Percentiles rank a stretch among this genome's conserved stretches.
These are phyloP conservation scores for Galerucella calmariensis DNA, from an alignment of 2,888 invertebrate species.

Conservation along the genomic window DNA sequence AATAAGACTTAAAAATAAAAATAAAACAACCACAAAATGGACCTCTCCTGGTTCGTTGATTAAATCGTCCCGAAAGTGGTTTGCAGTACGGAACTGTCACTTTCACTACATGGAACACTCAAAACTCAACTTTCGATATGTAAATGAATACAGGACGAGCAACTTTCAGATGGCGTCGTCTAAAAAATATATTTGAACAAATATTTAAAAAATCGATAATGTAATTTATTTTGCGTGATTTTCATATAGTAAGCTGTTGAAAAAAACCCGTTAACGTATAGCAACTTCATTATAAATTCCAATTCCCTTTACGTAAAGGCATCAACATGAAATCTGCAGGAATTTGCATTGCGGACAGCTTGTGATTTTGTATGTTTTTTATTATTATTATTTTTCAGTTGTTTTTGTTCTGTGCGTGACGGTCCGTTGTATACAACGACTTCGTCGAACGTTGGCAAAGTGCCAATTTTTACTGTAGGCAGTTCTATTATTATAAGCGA, in stretches of 20 bases:
- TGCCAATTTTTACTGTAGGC: constrained; percentile 36
- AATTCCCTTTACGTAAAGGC: constrained; percentile 24
- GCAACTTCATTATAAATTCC: constrained; percentile 18
- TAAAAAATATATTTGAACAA: too few relatives aligned
- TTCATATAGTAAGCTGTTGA: not conserved
- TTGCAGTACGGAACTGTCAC: too few relatives aligned
- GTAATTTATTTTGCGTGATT: not conserved
- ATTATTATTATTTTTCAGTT: constrained; percentile 17
- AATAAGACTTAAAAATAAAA: too few relatives aligned
- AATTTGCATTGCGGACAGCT: constrained; percentile 37
- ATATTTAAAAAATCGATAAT: not conserved
- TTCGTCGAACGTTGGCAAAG: constrained; percentile 21
- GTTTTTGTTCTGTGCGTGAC: constrained; percentile 13
- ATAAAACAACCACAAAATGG: too few relatives aligned
- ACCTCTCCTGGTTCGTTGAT: too few relatives aligned
- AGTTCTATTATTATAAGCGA: constrained; percentile 38
- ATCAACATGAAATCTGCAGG: constrained; percentile 28
- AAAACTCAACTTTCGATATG: too few relatives aligned
- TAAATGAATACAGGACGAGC: too few relatives aligned
- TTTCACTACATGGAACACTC: too few relatives aligned
- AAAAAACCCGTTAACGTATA: not conserved
- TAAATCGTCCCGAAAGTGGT: too few relatives aligned
- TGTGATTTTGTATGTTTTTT: constrained; percentile 34
- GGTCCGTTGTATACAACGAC: constrained; percentile 19
- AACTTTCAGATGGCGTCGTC: too few relatives aligned